Evolutionary conservation across 1,140 invertebrate genomes (phyloP), one percentile per base, ranked within the genome.

Genomic region (Hestina assimilis): DNA sequence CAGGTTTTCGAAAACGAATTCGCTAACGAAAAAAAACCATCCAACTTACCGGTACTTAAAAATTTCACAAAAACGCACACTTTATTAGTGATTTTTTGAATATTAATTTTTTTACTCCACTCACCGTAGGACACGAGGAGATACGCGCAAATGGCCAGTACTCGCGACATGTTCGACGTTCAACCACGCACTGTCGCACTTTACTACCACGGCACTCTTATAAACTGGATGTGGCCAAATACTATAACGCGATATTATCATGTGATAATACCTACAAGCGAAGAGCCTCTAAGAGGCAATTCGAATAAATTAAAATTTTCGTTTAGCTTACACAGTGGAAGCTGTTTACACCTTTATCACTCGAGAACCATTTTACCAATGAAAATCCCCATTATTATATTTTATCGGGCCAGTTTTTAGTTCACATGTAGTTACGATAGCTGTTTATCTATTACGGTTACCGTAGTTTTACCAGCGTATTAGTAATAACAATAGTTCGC

Each of bases 41-140:
- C 5, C 14, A 15, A 38, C 17, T n/a, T 17, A 38, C 33, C 33
- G 33, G 14, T 7, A 19, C 17, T 19, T 38, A 4, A 19, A n/a
- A n/a, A n/a, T n/a, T n/a, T 38, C 33, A 38, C 33, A 7, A 7
- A 33, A 33, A 28, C 24, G 31, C 15, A 14, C 33, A 38, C 33
- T 9, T 17, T 38, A 38, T n/a, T 8, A 8, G 3, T 38, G 1
- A 17, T 38, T 9, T 38, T 9, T 38, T 38, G 17, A 19, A 19
- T 15, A 17, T 17, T 19, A 6, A 5, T 9, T 19, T 21, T 29
- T 9, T 17, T n/a, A 4, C 9, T 9, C 6, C 29, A 48, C 45
- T 48, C 45, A 48, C 45, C 45, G 45, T 48, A n/a, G 11, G 29
- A 1, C 12, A 31, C 45, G 45, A 48, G 29, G 17, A 46, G 43